Evolutionary conservation across 2,113 vertebrate genomes (phyloP), one percentile per base, ranked within the genome.

Genomic region (Ameiurus melas): DNA sequence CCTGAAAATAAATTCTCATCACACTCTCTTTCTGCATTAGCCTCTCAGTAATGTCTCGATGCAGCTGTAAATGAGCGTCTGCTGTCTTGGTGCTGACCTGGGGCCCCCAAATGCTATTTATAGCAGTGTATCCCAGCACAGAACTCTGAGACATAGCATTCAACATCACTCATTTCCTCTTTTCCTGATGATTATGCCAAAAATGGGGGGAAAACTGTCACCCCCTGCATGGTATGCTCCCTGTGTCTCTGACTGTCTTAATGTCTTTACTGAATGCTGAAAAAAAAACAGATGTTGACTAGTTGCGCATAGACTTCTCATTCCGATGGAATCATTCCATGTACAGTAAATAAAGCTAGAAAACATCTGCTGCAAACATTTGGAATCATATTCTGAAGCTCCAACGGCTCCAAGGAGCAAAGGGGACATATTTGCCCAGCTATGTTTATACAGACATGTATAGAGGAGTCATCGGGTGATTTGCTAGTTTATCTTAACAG

Each of bases 91-190:
- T 82, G 53, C 83, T 87, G 83, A 87, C 86, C 81, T 64, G 53
- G 55, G 75, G 62, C 55, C 83, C 83, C 83, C 83, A 71, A 86
- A 36, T 71, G 86, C 85, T 87, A 86, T 88, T 90, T 88, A 90
- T 79, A 85, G 43, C n/a, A 62, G 57, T 53, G 33, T 47, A 68
- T 47, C 77, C 33, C 43, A 77, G 39, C 39, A 73, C 60, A 83
- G 70, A 82, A 73, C 71, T 27, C 53, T 1, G n/a, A 82, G 62
- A 82, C 78, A 90, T 85, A 83, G 84, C 84, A 86, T 83, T 86
- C 58, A 83, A 68, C 70, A 77, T 60, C 71, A 83, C 71, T 86
- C 84, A 88, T 83, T 88, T 86, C 80, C 89, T 86, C 43, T 66
- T 51, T 10, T 73, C 70, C 70, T 77, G 57, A 22, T 20, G 53